These are phyloP conservation scores for Orthonevra nobilis DNA, from an alignment of 2,888 invertebrate genomes.

Conservation along the genomic window DNA sequence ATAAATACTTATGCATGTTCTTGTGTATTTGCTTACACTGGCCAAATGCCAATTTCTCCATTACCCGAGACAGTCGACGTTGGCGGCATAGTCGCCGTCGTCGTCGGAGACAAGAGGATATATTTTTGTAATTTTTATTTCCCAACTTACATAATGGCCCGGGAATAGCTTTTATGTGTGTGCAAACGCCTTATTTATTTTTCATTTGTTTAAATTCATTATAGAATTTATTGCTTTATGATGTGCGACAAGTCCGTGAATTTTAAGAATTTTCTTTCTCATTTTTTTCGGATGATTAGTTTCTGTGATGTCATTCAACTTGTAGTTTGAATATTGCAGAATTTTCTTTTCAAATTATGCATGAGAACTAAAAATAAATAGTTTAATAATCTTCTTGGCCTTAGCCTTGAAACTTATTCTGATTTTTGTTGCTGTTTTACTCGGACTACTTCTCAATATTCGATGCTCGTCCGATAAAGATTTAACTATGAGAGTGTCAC, in stretches of 20 bases:
- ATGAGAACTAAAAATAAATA: background rate
- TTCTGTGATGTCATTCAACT: conserved; percentile 12
- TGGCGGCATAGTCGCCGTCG: background rate
- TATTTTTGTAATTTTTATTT: background rate
- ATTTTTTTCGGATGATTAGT: background rate
- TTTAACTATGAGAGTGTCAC: too few species aligned
- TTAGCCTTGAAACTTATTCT: too few species aligned
- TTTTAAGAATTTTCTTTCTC: conserved; percentile 4
- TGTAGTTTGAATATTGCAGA: background rate
- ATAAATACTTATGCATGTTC: too few species aligned
- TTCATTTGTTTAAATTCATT: background rate
- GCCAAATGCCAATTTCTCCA: conserved; percentile 27
- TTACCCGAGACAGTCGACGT: background rate
- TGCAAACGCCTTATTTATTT: background rate
- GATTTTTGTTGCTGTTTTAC: too few species aligned
- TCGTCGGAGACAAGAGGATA: background rate
- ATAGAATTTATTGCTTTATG: background rate
- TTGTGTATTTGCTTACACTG: conserved; percentile 6
- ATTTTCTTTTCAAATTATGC: too few species aligned
- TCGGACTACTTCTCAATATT: too few species aligned
- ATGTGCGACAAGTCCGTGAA: background rate
- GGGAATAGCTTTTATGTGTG: background rate
- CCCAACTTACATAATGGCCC: conserved; percentile 5
- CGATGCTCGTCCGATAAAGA: too few species aligned
- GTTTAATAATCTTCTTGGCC: too few species aligned